Conservation (phyloP, 2,797 vertebrate species). For the Trachops cirrhosus region DNA sequence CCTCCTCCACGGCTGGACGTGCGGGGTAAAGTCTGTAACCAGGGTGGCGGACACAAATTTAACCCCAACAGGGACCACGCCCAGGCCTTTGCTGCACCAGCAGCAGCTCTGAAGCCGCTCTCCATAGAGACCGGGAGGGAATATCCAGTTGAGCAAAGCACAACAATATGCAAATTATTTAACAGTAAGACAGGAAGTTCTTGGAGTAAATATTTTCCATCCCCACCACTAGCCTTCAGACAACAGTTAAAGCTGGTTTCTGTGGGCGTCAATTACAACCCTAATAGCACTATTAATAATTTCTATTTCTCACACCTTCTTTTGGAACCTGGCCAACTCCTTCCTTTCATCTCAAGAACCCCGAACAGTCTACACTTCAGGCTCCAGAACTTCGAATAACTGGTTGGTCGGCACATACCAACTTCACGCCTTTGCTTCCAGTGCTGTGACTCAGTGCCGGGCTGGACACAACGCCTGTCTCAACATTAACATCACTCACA, state of each 20-base stretch:
- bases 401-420: neutral
- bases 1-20: neutral
- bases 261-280: neutral
- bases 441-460: neutral
- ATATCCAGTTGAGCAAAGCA: neutral
- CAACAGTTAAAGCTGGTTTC: neutral
- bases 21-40: neutral
- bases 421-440: neutral
- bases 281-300: neutral
- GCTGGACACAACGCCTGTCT: neutral
- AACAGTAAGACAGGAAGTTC: neutral
- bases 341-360: slow-evolving; percentile 26
- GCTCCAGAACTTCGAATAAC: slow-evolving; percentile 1
- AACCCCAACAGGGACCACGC: neutral
- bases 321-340: slow-evolving; percentile 10
- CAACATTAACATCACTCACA: neutral
- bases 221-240: neutral
- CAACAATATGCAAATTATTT: neutral
- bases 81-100: neutral
- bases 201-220: neutral
- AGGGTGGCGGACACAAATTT: neutral
- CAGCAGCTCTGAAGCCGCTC: neutral
- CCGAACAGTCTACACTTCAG: neutral
- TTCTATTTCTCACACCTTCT: neutral
- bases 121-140: neutral